Evolutionary conservation across 2,888 invertebrate genomes (phyloP), one percentile per base, ranked within the genome.

Genomic region (Macaria notata): DNA sequence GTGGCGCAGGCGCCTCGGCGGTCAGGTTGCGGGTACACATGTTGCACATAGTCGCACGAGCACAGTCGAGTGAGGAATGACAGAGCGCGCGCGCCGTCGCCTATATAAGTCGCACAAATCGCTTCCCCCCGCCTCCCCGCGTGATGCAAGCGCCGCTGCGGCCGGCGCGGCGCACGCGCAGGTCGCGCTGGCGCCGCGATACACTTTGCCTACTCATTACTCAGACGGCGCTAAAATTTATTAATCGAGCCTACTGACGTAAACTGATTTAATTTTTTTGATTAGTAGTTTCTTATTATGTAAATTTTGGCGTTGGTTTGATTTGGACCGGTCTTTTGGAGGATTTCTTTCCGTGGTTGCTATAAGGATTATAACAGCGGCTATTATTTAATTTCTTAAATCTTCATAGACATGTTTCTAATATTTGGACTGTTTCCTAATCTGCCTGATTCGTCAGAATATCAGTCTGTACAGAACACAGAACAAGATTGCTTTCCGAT

Each of bases 31-130:
- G 83, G 53, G 84, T 81, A 76, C 90, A 91, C 78, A 91, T 85
- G 63, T 91, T 90, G 78, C 90, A 90, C 91, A 90, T 91, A 56
- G 68, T 70, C 51, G 33, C 39, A 60, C 69, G 58, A 63, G 51
- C 5, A 7, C 33, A 7, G 33, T 36, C 33, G 33, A 7, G 33
- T 4, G 5, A 2, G 5, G 33, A 6, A 36, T 36, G 33, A 50
- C 36, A 54, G 56, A 49, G 56, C 61, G 55, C 52, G 49, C 61
- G 58, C 61, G 66, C 69, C 75, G 61, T 76, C 81, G 71, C 67
- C 72, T 75, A 83, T 89, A 88, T 87, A 89, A 87, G 78, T 75
- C 76, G 73, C 70, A 59, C 64, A 81, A 77, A 78, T 80, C 75
- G 75, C 71, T 71, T 79, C 84, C 84, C 68, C 74, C 67, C 72